Base-by-base conservation (phyloP, 2,113 vertebrate genomes). In the Etheostoma cragini region DNA sequence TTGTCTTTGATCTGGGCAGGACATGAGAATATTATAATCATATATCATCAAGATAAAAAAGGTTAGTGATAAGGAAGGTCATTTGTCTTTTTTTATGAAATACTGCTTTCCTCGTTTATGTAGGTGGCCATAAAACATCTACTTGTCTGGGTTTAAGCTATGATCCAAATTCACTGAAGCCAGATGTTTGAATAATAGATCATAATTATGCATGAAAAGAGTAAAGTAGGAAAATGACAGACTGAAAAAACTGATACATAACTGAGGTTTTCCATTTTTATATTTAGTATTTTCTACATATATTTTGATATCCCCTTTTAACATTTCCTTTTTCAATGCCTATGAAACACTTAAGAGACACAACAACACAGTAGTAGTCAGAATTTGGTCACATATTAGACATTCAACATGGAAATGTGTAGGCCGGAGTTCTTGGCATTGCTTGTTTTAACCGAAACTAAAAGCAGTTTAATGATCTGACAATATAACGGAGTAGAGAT, bases 1-100 rank as follows among this genome's bases (percentile, higher is more conserved):
- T 38, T n/a, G 1, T 26, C 61, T 78, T 82, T 82, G 61, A 87
- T 88, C 62, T 72, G 26, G 69, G 56, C 46, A 42, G n/a, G 26
- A 85, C 50, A 61, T 24, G 19, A 67, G 64, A 83, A 84, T 71
- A 82, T 52, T 45, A 72, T 57, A 62, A 50, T 49, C 58, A 38
- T 38, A 38, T 38, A 38, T 38, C 4, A 78, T 84, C 72, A 74
- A 76, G 54, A 80, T 80, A 33, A 76, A 42, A 71, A 58, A 3
- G 15, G 68, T 52, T 38, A 26, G 33, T 24, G 68, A 80, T 69
- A 57, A 72, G 26, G 33, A 53, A 76, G 57, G 50, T 45, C 6
- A 64, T 61, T 15, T 57, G 22, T 38, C 24, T 2, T 47, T 17
- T 2, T 60, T 66, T 64, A 53, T 49, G 56, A 67, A 70, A 77